Percentiles rank a stretch among this genome's conserved stretches.
These are phyloP conservation scores for Lordiphosa stackelbergi DNA, from an alignment of 1,140 invertebrate genomes.

Conservation along the genomic window DNA sequence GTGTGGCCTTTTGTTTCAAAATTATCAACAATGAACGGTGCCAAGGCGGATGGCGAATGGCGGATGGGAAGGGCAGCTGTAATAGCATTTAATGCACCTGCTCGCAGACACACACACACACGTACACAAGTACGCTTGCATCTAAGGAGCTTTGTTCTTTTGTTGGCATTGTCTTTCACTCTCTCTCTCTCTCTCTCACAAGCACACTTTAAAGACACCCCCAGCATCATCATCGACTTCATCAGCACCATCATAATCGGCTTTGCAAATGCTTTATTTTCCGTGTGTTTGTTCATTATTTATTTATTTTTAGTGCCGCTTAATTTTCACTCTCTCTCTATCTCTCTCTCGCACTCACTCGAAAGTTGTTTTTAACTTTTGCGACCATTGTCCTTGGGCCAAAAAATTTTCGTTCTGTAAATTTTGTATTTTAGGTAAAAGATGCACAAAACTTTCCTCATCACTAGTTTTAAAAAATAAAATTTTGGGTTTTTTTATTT, in stretches of 20 bases:
- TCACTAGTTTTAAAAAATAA: no score
- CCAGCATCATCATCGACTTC: slow-evolving; percentile 5
- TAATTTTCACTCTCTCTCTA: slow-evolving; percentile 48
- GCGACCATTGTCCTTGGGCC: slow-evolving; percentile 9
- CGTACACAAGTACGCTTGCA: slow-evolving; percentile 22
- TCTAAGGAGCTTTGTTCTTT: slow-evolving; percentile 57
- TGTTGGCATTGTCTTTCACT: slow-evolving; percentile 32
- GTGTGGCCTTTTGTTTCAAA: slow-evolving; percentile 67
- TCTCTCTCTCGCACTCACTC: background rate
- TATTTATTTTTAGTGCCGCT: slow-evolving; percentile 61
- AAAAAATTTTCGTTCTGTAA: no score
- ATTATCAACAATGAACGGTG: slow-evolving; percentile 68
- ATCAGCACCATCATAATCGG: slow-evolving; percentile 26
- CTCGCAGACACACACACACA: slow-evolving; percentile 11
- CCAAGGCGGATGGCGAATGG: slow-evolving; percentile 18
- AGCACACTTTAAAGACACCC: slow-evolving; percentile 37
- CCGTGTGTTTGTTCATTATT: slow-evolving; percentile 53
- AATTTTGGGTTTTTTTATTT: no score
- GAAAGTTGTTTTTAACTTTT: slow-evolving; percentile 1
- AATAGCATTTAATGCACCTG: slow-evolving; percentile 75
- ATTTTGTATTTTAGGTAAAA: no score
- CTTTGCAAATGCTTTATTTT: slow-evolving; percentile 60
- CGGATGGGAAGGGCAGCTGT: slow-evolving; percentile 15
- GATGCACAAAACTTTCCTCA: no score
- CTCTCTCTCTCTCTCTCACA: slow-evolving; percentile 7